These are phyloP conservation scores for Caloenas nicobarica DNA, from an alignment of 2,113 vertebrate species.

Conservation along the genomic window DNA sequence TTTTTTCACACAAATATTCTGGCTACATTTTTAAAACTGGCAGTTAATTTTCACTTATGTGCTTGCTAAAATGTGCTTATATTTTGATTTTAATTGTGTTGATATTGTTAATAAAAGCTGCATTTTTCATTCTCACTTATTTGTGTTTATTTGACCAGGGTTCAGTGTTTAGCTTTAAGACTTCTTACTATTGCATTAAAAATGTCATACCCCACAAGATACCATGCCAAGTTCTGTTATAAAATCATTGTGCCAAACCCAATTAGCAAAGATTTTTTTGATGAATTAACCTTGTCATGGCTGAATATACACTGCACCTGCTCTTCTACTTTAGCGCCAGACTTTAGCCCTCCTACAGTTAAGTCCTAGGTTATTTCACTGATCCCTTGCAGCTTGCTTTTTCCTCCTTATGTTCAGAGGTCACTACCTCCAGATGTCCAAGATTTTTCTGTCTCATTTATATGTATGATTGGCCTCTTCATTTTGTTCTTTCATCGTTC, in stretches of 20 bases:
- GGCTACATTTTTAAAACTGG: background rate
- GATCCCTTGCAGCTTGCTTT: conserved; percentile 29
- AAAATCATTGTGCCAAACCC: conserved; percentile 37
- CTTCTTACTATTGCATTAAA: background rate
- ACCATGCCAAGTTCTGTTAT: background rate
- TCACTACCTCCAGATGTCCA: conserved; percentile 40
- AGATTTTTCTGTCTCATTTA: conserved; percentile 37
- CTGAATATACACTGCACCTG: conserved; percentile 24
- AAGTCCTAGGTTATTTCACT: conserved; percentile 15
- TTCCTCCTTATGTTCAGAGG: background rate
- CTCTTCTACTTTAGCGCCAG: conserved; percentile 14
- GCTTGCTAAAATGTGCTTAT: background rate
- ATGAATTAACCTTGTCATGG: conserved; percentile 47
- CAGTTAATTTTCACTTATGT: background rate
- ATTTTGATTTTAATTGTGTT: background rate
- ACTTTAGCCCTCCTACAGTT: conserved; percentile 22
- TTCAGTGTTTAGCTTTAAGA: background rate
- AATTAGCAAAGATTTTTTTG: conserved; percentile 55
- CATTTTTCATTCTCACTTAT: background rate
- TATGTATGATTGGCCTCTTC: conserved; percentile 34
- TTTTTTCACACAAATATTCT: background rate
- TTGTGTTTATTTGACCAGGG: background rate
- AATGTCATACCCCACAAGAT: background rate
- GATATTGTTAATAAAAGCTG: background rate
- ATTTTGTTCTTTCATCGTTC: conserved; percentile 34